phyloP scores from a whole-genome alignment of 1,140 invertebrate genomes.

The Pararge aegeria region DNA sequence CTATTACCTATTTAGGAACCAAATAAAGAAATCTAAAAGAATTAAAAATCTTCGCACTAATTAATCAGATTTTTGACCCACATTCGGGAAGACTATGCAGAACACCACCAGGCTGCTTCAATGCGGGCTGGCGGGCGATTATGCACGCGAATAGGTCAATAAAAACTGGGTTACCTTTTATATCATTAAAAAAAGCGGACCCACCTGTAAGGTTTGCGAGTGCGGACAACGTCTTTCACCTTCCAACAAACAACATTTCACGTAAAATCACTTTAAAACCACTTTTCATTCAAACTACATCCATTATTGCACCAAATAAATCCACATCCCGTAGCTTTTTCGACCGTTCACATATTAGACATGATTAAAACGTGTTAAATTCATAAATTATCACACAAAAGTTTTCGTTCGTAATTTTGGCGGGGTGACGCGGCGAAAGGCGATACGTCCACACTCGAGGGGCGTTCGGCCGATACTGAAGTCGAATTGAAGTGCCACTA shows the following conservation, averaged over 20 bases:
- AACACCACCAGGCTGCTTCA: too few species aligned
- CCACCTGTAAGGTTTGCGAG: background rate
- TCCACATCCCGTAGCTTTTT: background rate
- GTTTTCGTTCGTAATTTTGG: conserved; percentile 28
- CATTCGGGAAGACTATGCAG: too few species aligned
- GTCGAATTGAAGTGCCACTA: background rate
- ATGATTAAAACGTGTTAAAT: background rate
- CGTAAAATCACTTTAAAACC: conserved; percentile 2
- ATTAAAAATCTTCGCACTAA: too few species aligned
- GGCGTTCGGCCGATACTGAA: conserved; percentile 18
- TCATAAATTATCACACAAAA: background rate
- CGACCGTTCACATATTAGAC: background rate
- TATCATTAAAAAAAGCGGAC: background rate
- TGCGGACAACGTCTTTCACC: background rate
- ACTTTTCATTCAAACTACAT: background rate
- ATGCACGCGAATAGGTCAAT: too few species aligned
- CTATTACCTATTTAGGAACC: too few species aligned
- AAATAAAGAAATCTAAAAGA: too few species aligned
- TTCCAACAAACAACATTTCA: background rate
- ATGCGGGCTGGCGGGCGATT: too few species aligned
- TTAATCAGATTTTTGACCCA: too few species aligned
- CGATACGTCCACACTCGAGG: conserved; percentile 9
- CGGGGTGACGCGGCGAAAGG: conserved; percentile 14
- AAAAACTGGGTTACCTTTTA: too few species aligned
- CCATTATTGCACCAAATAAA: background rate